Evolutionary conservation across 1,140 invertebrate genomes (phyloP), one percentile per base, ranked within the genome.

Genomic region (Drosophila subpulchrella): DNA sequence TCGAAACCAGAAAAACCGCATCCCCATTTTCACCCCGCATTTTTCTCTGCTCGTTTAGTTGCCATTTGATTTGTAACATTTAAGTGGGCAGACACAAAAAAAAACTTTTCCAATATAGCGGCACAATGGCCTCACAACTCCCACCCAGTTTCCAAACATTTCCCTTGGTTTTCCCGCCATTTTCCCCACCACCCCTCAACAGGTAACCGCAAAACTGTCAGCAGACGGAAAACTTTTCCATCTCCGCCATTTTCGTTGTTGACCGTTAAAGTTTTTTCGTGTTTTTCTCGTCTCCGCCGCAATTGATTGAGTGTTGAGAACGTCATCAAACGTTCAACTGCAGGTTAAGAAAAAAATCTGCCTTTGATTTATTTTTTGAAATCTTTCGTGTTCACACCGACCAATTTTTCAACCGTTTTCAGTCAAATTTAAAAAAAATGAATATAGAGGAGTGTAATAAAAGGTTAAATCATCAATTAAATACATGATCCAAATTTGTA

Each of bases 21-120:
- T 30, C 6, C 13, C 12, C 32, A n/a, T 61, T 53, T 34, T 4
- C n/a, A 24, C 41, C 34, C 53, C 30, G 8, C 48, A 34, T 48
- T 39, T 38, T 56, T 24, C 51, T 63, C 30, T 12, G 53, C 60
- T 74, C 59, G 65, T 65, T 66, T 59, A 66, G 78, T 36, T 77
- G 68, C 39, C 74, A 68, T 68, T 81, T 78, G 63, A 81, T 68
- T 74, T 73, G 79, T 50, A 50, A 73, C 50, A 60, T 75, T 42
- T 47, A 65, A 74, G 79, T 73, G 79, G 50, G 48, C 50, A 34
- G 27, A 32, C 56, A 51, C 46, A 67, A 36, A 32, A 48, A 34
- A 54, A 30, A 66, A 81, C 67, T 81, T 81, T 81, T 68, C 61
- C 67, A 77, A 81, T 81, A 73, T 47, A 32, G 39, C 41, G 32